A percentile compares a stretch with the other conserved stretches of the same genome.
phyloP scores from a whole-genome alignment of 2,113 vertebrate species.

The Dinomys branickii region DNA sequence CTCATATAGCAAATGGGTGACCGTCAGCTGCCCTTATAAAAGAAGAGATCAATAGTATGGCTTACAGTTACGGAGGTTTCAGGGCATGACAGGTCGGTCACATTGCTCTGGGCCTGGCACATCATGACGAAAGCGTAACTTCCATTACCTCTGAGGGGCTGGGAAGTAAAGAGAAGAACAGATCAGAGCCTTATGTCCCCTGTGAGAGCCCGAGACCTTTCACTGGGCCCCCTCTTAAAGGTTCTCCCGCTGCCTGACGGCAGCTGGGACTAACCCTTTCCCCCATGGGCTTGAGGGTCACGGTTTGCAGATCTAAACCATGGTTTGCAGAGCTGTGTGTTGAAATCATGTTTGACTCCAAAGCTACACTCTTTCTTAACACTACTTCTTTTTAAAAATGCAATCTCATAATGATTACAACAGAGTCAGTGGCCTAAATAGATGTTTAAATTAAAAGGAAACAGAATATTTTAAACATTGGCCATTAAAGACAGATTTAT shows the following conservation, averaged over 20 bases:
- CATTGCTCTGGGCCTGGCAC: background rate
- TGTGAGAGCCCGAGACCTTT: background rate
- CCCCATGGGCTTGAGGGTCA: background rate
- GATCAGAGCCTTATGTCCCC: background rate
- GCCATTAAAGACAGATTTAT: background rate
- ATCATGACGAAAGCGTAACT: no score
- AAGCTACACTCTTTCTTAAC: background rate
- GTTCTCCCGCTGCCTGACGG: background rate
- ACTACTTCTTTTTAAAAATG: background rate
- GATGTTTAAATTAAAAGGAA: constrained; percentile 26
- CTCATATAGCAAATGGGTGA: background rate
- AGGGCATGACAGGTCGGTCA: background rate
- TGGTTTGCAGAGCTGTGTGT: background rate
- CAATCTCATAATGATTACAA: constrained; percentile 17
- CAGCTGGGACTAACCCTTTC: background rate
- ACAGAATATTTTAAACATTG: background rate
- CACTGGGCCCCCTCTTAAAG: background rate
- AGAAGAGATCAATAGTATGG: background rate
- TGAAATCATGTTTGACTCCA: background rate
- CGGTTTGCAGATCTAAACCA: background rate
- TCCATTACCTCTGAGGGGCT: background rate
- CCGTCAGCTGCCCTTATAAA: background rate
- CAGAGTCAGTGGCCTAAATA: constrained; percentile 3
- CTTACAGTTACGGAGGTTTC: background rate
- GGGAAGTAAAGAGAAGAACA: background rate